Conservation (phyloP, 2,888 invertebrate species). For the Lomographa bimaculata region DNA sequence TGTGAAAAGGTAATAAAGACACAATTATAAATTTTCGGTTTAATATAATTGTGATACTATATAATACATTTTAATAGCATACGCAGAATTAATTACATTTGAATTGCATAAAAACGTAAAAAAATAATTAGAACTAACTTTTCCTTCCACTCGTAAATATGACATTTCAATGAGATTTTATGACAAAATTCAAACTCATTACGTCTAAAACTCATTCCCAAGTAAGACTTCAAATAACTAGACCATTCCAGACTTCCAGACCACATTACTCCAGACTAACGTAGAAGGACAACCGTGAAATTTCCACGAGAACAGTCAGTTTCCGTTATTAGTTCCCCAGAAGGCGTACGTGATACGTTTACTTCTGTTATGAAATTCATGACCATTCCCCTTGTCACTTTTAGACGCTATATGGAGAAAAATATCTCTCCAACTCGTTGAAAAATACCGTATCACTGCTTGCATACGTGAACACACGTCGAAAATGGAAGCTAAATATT, state of each 20-base stretch:
- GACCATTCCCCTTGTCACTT: conserved; percentile 34
- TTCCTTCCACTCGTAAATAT: too few relatives aligned
- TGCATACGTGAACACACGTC: conserved; percentile 48
- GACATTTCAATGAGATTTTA: too few relatives aligned
- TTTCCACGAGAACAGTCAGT: conserved; percentile 32
- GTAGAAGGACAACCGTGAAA: conserved; percentile 34
- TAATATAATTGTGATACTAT: too few relatives aligned
- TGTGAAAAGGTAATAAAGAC: too few relatives aligned
- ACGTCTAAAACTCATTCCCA: conserved; percentile 8
- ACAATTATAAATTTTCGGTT: too few relatives aligned
- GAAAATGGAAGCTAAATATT: conserved; percentile 57
- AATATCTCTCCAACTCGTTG: conserved; percentile 23
- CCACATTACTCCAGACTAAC: conserved; percentile 12
- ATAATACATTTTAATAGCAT: too few relatives aligned
- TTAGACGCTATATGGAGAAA: conserved; percentile 30
- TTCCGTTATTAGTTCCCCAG: conserved; percentile 37
- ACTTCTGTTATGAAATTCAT: conserved; percentile 42
- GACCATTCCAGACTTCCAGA: conserved; percentile 7
- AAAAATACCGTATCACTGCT: conserved; percentile 41
- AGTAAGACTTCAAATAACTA: conserved; percentile 9
- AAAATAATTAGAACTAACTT: too few relatives aligned
- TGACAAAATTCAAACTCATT: too few relatives aligned
- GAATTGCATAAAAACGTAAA: too few relatives aligned
- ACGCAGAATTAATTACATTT: too few relatives aligned
- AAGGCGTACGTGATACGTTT: conserved; percentile 42